Evolutionary conservation across 2,797 vertebrate species (phyloP), one percentile per base, ranked within the genome.

Genomic region (Squalus acanthias): DNA sequence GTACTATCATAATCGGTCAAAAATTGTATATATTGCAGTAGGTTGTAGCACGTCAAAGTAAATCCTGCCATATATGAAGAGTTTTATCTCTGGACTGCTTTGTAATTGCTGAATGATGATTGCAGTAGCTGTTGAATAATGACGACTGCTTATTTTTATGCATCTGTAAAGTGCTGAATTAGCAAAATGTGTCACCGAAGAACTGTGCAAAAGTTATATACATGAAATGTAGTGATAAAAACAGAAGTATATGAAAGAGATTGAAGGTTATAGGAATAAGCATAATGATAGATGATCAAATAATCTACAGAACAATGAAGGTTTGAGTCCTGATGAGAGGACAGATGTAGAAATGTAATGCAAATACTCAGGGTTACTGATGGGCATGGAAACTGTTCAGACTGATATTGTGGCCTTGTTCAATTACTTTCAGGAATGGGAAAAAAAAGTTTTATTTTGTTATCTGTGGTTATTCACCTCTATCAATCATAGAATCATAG

Each of bases 221-320:
- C 13, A 63, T 50, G 82, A 89, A 88, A 33, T 15, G 57, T 60
- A 33, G 53, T 60, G 87, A 0, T 33, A 89, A 12, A 60, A 60
- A 3, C 13, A 22, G 0, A 46, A 85, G 5, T 85, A 85, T 22
- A 26, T 69, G n/a, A 24, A 70, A 70, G 10, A 24, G 67, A 70
- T 69, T 17, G 65, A 92, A 65, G 29, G 63, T 50, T 50, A 50
- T 46, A 46, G 9, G 22, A 70, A 39, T 50, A 26, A 53, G 26
- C 26, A 89, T 29, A 57, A 74, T 57, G 69, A 72, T 50, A 72
- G 69, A 53, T 95, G 46, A 72, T 95, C 94, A 95, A 95, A 53
- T 72, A 74, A 50, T 67, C 26, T 95, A 8, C 94, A 74, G n/a
- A 95, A 72, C 26, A 95, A 50, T 72, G 67, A 46, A 24, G 65